Base-by-base conservation (phyloP, 1,140 invertebrate species). In the Rhagoletis zephyria region DNA sequence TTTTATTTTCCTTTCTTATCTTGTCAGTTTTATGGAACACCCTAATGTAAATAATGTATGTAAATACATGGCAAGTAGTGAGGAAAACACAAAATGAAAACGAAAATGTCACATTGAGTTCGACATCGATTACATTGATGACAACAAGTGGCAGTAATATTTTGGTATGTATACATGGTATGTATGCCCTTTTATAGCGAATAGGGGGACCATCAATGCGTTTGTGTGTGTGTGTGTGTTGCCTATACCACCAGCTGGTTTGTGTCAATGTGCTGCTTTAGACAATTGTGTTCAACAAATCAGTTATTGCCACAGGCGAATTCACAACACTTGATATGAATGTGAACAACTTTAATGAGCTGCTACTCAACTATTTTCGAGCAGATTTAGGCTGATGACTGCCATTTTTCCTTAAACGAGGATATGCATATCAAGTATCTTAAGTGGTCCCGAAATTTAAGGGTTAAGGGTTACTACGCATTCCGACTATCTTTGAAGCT, bases 91-190 rank as follows among this genome's bases (percentile, higher is more conserved):
- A 51, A 81, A 81, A 81, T 81, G 74, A 30, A n/a, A n/a, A n/a
- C n/a, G n/a, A n/a, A 81, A 81, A 56, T 81, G 51, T 56, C 74
- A 81, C 51, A 30, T 81, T 30, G 48, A 59, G 48, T 81, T 81
- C 74, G 51, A 81, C 74, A 81, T 81, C 74, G 74, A 81, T 81
- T 81, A 48, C n/a, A 56, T 45, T 56, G 74, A 19, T 81, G 74
- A 56, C 74, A 81, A 81, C 51, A 81, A 81, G 74, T 81, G 74
- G 74, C 74, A 81, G 16, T 2, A 12, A 74, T 45, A 48, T 74
- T 74, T n/a, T n/a, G n/a, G n/a, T n/a, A n/a, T n/a, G n/a, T n/a
- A n/a, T n/a, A n/a, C n/a, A n/a, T n/a, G n/a, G n/a, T n/a, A 74
- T 74, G 70, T 10, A 67, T 63, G 16, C 16, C 61, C 61, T 63